Evolutionary conservation across 2,113 vertebrate genomes (phyloP).

Genomic region (Catharus minimus): DNA sequence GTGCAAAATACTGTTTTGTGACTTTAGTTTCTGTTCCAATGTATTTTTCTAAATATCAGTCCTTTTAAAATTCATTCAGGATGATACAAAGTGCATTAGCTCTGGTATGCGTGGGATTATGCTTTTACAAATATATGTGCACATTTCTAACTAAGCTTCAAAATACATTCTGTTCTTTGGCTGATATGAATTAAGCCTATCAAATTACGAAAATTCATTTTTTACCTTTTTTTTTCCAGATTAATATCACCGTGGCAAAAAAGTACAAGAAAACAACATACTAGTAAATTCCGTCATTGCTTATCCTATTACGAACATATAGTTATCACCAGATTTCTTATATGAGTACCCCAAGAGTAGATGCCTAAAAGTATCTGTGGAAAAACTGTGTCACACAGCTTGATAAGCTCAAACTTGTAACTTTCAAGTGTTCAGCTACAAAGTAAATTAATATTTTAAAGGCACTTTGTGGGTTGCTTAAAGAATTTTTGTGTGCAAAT

Average conservation of each 20-base stretch:
- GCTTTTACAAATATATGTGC: neutral
- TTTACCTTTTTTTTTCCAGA: neutral
- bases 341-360: neutral
- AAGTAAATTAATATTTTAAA: neutral
- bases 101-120: neutral
- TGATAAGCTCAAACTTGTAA: neutral
- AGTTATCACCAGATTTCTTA: neutral
- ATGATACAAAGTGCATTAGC: neutral
- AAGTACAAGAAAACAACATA: neutral
- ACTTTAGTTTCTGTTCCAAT: neutral
- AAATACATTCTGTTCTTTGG: neutral
- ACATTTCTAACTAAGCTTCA: neutral
- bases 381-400: neutral
- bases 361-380: neutral
- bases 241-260: neutral
- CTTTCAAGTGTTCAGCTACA: neutral
- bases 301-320: neutral
- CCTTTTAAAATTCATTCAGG: neutral
- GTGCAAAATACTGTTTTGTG: neutral
- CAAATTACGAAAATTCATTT: neutral
- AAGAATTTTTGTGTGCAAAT: slow-evolving; percentile 12
- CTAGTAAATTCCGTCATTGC: neutral
- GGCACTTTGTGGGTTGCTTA: neutral
- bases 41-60: neutral
- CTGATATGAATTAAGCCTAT: neutral